phyloP scores from a whole-genome alignment of 1,140 invertebrate species.

The Onthophagus taurus region DNA sequence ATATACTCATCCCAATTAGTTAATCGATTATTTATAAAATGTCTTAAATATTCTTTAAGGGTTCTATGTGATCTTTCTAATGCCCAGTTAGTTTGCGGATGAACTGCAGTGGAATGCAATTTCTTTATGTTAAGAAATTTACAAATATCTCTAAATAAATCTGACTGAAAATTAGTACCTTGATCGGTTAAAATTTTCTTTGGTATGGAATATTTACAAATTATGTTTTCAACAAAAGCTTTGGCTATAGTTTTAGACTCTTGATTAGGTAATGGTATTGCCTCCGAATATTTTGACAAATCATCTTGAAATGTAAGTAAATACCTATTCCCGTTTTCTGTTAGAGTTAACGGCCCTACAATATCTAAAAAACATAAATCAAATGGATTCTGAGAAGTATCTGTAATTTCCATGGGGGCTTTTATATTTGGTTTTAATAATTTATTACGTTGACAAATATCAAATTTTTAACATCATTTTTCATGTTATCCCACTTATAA shows the following conservation, averaged over 20 bases:
- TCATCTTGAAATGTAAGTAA: too few species aligned
- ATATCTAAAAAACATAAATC: too few species aligned
- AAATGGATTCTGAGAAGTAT: too few species aligned
- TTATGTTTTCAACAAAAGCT: slow-evolving; percentile 23
- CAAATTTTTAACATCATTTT: too few species aligned
- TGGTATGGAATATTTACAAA: slow-evolving; percentile 24
- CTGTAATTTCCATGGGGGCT: too few species aligned
- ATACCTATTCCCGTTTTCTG: too few species aligned
- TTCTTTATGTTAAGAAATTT: slow-evolving; percentile 27
- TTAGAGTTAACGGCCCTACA: too few species aligned
- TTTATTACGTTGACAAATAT: too few species aligned
- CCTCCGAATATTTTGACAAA: too few species aligned
- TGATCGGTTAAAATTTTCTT: slow-evolving; percentile 26
- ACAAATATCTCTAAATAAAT: slow-evolving; percentile 25
- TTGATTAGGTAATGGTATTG: slow-evolving; percentile 14
- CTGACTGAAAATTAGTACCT: slow-evolving; percentile 27
- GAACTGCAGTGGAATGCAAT: slow-evolving; percentile 24
- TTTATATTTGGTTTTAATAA: too few species aligned
- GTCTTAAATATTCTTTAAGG: slow-evolving; percentile 15
- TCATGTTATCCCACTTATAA: too few species aligned
- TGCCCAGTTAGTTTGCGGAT: slow-evolving; percentile 21
- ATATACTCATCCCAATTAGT: slow-evolving; percentile 21
- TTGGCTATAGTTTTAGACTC: slow-evolving; percentile 18
- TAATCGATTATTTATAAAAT: slow-evolving; percentile 17
- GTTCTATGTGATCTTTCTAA: slow-evolving; percentile 20